Evolutionary conservation across 2,113 vertebrate genomes (phyloP).

Genomic region (Zosterops japonicus): DNA sequence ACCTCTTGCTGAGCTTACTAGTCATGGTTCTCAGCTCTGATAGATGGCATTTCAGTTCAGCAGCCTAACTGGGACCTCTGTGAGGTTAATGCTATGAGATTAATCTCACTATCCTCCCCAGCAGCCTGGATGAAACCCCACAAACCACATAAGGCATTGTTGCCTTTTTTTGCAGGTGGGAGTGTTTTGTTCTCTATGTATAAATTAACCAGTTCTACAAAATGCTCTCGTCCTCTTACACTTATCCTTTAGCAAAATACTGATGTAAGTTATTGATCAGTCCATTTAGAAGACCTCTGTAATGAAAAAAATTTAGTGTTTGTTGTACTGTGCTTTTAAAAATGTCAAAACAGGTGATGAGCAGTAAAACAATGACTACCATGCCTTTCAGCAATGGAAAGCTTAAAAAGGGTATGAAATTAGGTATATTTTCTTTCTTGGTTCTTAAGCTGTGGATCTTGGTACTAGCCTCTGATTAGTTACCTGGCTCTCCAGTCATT

Average conservation of each 20-base stretch:
- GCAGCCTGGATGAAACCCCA: not conserved
- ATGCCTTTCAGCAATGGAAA: not conserved
- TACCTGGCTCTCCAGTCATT: not conserved
- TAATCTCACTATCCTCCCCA: not conserved
- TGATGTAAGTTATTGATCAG: not conserved
- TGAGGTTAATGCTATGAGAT: not conserved
- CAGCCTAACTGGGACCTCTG: not conserved
- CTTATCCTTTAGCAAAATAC: not conserved
- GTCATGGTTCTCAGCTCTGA: not conserved
- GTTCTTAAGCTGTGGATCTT: not conserved
- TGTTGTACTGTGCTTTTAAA: not conserved
- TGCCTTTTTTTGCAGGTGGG: not conserved
- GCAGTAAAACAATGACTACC: rapidly evolving
- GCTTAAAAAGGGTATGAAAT: not conserved
- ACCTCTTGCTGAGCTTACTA: not conserved
- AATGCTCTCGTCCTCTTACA: not conserved
- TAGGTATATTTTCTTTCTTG: not conserved
- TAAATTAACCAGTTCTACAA: not conserved
- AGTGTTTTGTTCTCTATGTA: not conserved
- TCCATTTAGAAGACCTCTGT: not conserved
- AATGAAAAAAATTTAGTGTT: not conserved
- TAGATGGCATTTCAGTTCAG: not conserved
- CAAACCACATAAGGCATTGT: not conserved
- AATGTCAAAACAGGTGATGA: not conserved
- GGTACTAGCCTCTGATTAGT: not conserved